phyloP scores from a whole-genome alignment of 35 echinoderm and acorn worm genomes.

The Anneissia japonica region DNA sequence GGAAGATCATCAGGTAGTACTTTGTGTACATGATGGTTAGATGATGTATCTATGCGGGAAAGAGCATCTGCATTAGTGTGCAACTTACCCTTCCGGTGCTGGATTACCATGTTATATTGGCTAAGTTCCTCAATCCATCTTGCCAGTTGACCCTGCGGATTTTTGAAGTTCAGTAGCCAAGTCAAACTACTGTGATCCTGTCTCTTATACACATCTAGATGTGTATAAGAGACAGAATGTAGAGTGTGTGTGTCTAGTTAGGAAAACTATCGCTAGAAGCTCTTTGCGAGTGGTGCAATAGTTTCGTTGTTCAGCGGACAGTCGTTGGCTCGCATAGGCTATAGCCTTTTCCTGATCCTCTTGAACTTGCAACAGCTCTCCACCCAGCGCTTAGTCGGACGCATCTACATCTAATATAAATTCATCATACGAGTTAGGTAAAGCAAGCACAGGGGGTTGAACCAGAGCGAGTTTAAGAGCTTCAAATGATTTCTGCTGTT shows the following conservation, averaged over 20 bases:
- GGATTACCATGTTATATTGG: slow-evolving; percentile 1
- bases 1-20: neutral
- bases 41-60: no score
- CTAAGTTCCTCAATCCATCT: slow-evolving; percentile 30
- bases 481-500: slow-evolving; percentile 43
- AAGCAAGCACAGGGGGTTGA: slow-evolving; percentile 8
- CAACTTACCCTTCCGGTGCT: neutral
- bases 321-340: neutral
- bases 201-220: neutral
- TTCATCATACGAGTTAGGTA: neutral
- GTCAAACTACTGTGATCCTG: slow-evolving; percentile 34
- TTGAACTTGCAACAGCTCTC: slow-evolving; percentile 42
- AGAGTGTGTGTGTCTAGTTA: slow-evolving; percentile 20
- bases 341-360: slow-evolving; percentile 23
- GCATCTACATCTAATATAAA: slow-evolving; percentile 48
- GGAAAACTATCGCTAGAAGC: slow-evolving; percentile 20
- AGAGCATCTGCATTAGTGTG: slow-evolving; percentile 1
- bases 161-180: slow-evolving; percentile 24
- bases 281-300: slow-evolving; percentile 26
- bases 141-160: neutral
- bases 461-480: neutral
- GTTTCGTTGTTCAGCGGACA: slow-evolving; percentile 9
- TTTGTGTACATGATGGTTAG: neutral
- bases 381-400: slow-evolving; percentile 35
- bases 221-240: slow-evolving; percentile 23